Evolutionary conservation across 2,797 vertebrate species (phyloP), one percentile per base, ranked within the genome.

Genomic region (Helostoma temminkii): DNA sequence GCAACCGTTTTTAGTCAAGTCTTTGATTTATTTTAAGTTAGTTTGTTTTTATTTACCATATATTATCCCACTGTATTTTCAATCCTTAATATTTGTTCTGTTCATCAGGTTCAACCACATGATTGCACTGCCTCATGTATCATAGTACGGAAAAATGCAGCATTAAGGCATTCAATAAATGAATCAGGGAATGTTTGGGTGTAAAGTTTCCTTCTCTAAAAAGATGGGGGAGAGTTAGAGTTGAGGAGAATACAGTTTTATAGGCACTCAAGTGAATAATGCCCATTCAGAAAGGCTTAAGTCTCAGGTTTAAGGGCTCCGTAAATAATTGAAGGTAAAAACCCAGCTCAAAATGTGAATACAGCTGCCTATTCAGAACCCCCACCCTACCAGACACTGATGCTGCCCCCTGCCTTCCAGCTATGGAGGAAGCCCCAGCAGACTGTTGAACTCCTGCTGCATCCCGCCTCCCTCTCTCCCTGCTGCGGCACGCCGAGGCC

Each of bases 281-380:
- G 47, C 11, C 57, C 25, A 66, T 85, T 84, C 5, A 81, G 43
- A 67, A 16, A 71, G 74, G 87, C 76, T 86, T 86, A 74, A 81
- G 74, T 74, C 77, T 85, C 74, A 68, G 63, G 74, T 90, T 90
- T 79, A 84, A 86, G 80, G 56, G 67, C 67, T 69, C 71, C 0
- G 7, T 71, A 80, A 85, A 85, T 67, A 71, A 66, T 28, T 59
- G 63, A 72, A 86, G 88, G 87, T 88, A 60, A 83, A 84, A 74
- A 80, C 56, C 43, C 39, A 15, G 49, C 60, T 28, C 70, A 84
- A 68, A 86, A 81, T 83, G 85, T 84, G 90, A 90, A 90, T 92
- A 87, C 89, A 91, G 92, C 90, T 93, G 91, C 81, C 85, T 82
- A 75, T 88, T 90, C 55, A 88, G 57, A 52, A 57, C 43, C 62